phyloP scores from a whole-genome alignment of 1,140 invertebrate species.

The Druon quercuslanigerum region DNA sequence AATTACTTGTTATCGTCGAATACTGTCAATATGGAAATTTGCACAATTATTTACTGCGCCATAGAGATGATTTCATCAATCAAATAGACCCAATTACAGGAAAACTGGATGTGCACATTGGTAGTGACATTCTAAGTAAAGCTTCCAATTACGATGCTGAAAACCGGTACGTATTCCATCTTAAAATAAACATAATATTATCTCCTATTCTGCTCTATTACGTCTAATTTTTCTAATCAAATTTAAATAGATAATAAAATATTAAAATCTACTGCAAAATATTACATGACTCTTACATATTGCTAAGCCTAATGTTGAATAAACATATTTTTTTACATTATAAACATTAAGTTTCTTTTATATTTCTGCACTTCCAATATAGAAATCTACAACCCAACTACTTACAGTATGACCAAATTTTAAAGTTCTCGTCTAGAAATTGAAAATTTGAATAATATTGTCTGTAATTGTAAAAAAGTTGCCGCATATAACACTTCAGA shows the following conservation, averaged over 20 bases:
- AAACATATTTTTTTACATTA: too few species aligned
- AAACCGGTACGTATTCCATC: conserved; percentile 70
- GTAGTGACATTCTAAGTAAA: conserved; percentile 75
- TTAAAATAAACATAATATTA: background rate
- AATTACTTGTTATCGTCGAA: conserved; percentile 94
- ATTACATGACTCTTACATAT: too few species aligned
- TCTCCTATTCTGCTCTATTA: background rate
- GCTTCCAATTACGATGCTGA: conserved; percentile 75
- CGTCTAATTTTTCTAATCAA: too few species aligned
- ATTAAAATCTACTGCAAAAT: too few species aligned
- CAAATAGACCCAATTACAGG: conserved; percentile 83
- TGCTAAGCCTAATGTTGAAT: too few species aligned
- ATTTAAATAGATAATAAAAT: too few species aligned
- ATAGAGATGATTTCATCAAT: conserved; percentile 87
- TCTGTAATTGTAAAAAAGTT: background rate
- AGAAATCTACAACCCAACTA: too few species aligned
- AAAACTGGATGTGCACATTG: conserved; percentile 81
- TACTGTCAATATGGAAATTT: conserved; percentile 94
- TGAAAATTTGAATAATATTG: conserved; percentile 37
- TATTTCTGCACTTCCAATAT: too few species aligned
- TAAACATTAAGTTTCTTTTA: too few species aligned
- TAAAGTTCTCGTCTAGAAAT: conserved; percentile 40
- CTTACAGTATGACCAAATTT: conserved; percentile 28
- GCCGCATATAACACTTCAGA: background rate
- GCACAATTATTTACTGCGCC: conserved; percentile 87